A percentile compares a stretch with the other conserved stretches of the same genome.
These are phyloP conservation scores for Anthoscopus minutus DNA, from an alignment of 2,113 vertebrate species.

Conservation along the genomic window DNA sequence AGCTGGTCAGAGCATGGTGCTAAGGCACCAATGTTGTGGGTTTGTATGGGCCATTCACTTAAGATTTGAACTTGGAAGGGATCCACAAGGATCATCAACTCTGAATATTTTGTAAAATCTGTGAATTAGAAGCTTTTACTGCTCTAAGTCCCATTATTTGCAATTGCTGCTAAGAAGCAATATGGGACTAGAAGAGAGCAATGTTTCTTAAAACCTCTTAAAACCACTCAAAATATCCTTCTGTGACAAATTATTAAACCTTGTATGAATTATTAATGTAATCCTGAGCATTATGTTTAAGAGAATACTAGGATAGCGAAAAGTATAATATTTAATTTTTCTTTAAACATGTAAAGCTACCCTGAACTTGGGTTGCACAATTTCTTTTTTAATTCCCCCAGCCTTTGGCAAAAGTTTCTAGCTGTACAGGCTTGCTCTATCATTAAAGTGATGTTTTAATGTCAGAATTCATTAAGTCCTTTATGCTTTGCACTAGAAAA, in stretches of 20 bases:
- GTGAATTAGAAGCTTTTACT: neutral
- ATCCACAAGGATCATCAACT: neutral
- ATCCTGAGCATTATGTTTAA: neutral
- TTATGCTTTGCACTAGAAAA: neutral
- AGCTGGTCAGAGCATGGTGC: neutral
- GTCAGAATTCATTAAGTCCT: neutral
- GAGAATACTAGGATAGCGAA: neutral
- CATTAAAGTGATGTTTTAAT: neutral
- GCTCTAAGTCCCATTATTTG: neutral
- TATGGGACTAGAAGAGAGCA: neutral
- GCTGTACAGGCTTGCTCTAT: neutral
- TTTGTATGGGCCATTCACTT: neutral
- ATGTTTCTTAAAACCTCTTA: neutral
- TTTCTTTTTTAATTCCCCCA: neutral
- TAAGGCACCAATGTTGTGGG: neutral
- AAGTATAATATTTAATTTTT: neutral
- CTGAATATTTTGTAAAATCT: neutral
- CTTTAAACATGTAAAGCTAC: neutral
- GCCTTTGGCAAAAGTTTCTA: neutral
- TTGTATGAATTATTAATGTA: neutral
- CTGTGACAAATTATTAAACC: neutral
- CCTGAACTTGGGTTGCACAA: neutral
- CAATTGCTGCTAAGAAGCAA: neutral
- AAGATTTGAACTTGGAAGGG: neutral
- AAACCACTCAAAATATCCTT: neutral